Evolutionary conservation across 2,797 vertebrate species (phyloP), one percentile per base, ranked within the genome.

Genomic region (Kryptolebias ocellatus): DNA sequence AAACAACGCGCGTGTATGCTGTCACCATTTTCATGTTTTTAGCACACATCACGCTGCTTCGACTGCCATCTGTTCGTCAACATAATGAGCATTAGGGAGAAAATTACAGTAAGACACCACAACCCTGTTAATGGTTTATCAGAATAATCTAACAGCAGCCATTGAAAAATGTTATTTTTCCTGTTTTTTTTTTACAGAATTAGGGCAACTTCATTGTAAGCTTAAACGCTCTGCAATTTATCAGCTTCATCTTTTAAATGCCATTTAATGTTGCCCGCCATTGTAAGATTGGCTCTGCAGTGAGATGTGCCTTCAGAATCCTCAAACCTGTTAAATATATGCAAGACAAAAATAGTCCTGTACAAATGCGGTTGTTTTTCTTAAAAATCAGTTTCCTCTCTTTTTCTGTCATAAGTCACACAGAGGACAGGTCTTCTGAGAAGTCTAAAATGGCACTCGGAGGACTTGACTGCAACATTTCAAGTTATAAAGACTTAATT

Each of bases 371-470:
- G 60, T 76, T 83, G 62, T 76, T 83, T 39, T 11, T 39, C 11
- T 24, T 24, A 24, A 24, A 42, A 42, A 42, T 12, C 12, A 4
- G 2, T 42, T 42, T 11, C 1, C 9, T 34, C 71, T 85, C 70
- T 74, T 42, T 63, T 76, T 70, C 75, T 57, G 66, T 65, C 62
- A 76, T 72, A 83, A 85, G 86, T 87, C 84, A 82, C 64, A 27
- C 76, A 77, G 53, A 87, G 81, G 39, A 12, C 39, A 42, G 11
- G 87, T 81, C 76, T 80, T 85, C 70, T n/a, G 8, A 74, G 72
- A 70, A 68, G 51, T 66, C 55, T 60, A 74, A 58, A 74, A 83
- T 64, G 53, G 67, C 71, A 78, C 80, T 83, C 70, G 73, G 59
- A 18, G n/a, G 46, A 49, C 46, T 49, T 11, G n/a, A 18, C 46